These are phyloP conservation scores for Cryptoprocta ferox DNA, from an alignment of 2,797 vertebrate genomes.

Conservation along the genomic window DNA sequence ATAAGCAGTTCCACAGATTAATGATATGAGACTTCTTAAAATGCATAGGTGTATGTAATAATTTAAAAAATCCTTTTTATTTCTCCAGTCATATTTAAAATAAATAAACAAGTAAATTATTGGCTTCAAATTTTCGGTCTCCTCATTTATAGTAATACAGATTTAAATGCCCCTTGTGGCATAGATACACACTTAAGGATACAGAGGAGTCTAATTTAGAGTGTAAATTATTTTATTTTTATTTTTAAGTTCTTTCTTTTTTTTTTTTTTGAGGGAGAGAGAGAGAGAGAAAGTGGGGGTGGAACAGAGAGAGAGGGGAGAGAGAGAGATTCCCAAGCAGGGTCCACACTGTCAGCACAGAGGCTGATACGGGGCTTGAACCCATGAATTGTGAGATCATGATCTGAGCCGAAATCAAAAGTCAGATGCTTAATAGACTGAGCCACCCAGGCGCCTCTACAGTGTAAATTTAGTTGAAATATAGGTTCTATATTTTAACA, in stretches of 20 bases:
- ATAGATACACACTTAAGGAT: neutral
- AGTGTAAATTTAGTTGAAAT: neutral
- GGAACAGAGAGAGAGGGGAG: no score
- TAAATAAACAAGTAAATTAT: neutral
- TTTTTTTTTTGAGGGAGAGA: no score
- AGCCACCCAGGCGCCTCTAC: no score
- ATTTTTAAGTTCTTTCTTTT: no score
- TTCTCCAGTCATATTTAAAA: neutral
- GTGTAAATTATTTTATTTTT: neutral
- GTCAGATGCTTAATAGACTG: no score
- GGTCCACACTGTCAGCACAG: no score
- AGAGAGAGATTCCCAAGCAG: no score
- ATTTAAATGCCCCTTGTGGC: neutral
- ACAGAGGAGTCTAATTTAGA: neutral
- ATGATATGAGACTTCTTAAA: neutral
- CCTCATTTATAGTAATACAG: neutral
- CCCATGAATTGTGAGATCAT: no score
- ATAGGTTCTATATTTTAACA: neutral
- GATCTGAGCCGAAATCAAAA: no score
- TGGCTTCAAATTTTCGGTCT: neutral
- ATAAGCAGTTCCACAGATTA: neutral
- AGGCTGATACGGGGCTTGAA: no score
- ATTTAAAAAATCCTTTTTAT: conserved; percentile 25
- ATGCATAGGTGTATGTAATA: neutral
- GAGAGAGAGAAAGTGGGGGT: no score